phyloP scores from a whole-genome alignment of 2,888 invertebrate species.

The Prosopocoilus inquinatus region DNA sequence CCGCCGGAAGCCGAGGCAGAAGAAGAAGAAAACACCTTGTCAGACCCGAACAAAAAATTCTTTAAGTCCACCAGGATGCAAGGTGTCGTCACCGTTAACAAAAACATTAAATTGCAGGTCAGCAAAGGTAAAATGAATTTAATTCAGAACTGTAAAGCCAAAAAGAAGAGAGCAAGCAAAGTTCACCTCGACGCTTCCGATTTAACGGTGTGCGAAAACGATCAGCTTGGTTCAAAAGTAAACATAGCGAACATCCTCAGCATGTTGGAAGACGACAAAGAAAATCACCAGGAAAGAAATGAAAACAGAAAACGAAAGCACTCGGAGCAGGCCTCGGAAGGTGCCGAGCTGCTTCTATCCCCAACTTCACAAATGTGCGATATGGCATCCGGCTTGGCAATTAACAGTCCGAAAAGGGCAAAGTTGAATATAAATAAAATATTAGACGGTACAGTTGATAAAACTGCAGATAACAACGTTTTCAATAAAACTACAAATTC shows the following conservation, averaged over 20 bases:
- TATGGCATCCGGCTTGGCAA: slow-evolving; percentile 52
- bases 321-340: slow-evolving; percentile 9
- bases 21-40: no score
- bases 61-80: slow-evolving; percentile 47
- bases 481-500: slow-evolving; percentile 25
- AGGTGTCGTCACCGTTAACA: slow-evolving; percentile 45
- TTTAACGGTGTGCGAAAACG: not conserved
- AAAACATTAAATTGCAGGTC: slow-evolving; percentile 46
- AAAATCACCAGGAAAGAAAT: slow-evolving; percentile 37
- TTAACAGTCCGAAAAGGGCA: slow-evolving; percentile 52
- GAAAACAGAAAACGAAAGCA: slow-evolving; percentile 15
- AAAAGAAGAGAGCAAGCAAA: slow-evolving; percentile 12
- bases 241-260: slow-evolving; percentile 22
- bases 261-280: slow-evolving; percentile 47
- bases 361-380: slow-evolving; percentile 55
- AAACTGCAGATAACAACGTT: slow-evolving; percentile 24
- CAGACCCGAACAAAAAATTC: slow-evolving; percentile 44
- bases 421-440: slow-evolving; percentile 38
- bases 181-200: slow-evolving; percentile 38
- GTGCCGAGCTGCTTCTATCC: slow-evolving; percentile 44
- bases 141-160: slow-evolving; percentile 22
- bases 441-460: slow-evolving; percentile 30
- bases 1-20: no score
- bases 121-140: slow-evolving; percentile 41
- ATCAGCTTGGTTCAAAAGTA: not conserved